Percentiles rank a stretch among this genome's conserved stretches.
phyloP scores from a whole-genome alignment of 2,113 vertebrate genomes.

The Syngnathus typhle region DNA sequence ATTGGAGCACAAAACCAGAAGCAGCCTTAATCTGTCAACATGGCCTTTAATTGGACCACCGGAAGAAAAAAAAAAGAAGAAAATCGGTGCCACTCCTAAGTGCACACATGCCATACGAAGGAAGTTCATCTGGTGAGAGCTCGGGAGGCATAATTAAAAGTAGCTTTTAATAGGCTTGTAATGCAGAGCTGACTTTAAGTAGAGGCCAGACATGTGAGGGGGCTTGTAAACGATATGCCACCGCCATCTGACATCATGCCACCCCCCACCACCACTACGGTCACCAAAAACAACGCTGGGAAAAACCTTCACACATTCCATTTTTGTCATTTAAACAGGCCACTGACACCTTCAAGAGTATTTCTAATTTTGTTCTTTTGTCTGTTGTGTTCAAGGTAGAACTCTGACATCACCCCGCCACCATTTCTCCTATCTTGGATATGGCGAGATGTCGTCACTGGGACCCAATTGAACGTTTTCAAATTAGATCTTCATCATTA shows the following conservation, averaged over 20 bases:
- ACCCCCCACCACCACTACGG: slow-evolving; percentile 17
- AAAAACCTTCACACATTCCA: slow-evolving; percentile 30
- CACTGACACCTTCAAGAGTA: neutral
- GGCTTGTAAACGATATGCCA: slow-evolving; percentile 68
- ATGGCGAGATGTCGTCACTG: neutral
- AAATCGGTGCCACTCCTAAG: slow-evolving; percentile 60
- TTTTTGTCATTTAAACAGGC: slow-evolving; percentile 34
- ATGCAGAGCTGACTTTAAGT: slow-evolving; percentile 69
- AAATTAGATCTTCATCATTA: neutral
- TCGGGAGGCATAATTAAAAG: slow-evolving; percentile 58
- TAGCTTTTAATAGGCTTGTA: slow-evolving; percentile 68
- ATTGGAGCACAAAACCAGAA: slow-evolving; percentile 66
- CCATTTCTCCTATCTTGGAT: neutral
- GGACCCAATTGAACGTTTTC: neutral
- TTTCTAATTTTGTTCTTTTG: neutral
- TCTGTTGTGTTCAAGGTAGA: neutral
- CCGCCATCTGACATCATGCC: slow-evolving; percentile 31
- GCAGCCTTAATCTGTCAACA: slow-evolving; percentile 71
- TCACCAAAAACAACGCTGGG: slow-evolving; percentile 39
- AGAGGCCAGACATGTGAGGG: slow-evolving; percentile 61
- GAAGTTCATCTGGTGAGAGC: slow-evolving; percentile 53
- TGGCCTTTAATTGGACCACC: slow-evolving; percentile 68
- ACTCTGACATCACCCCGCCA: neutral
- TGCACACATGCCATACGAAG: slow-evolving; percentile 53
- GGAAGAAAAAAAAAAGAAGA: slow-evolving; percentile 55